Evolutionary conservation across 2,888 invertebrate genomes (phyloP).

Genomic region (Drosophila mettleri): DNA sequence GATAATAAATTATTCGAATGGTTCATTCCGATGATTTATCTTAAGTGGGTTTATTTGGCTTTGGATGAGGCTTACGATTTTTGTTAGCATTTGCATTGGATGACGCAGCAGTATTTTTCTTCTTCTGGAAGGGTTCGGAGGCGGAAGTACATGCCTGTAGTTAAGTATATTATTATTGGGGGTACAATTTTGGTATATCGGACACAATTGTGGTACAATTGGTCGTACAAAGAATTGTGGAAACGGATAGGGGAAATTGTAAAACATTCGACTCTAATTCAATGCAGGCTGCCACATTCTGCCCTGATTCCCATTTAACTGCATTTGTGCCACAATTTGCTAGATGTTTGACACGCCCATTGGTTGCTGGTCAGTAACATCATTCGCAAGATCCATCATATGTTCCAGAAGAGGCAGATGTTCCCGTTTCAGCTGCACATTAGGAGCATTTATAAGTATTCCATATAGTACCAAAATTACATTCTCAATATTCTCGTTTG

Average conservation of each 20-base stretch:
- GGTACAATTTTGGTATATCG: neutral
- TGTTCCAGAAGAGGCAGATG: slow-evolving; percentile 35
- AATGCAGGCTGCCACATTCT: neutral
- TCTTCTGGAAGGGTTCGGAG: neutral
- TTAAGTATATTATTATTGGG: neutral
- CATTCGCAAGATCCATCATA: slow-evolving; percentile 30
- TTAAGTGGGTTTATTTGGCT: neutral
- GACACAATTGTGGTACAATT: neutral
- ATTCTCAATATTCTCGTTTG: slow-evolving; percentile 28
- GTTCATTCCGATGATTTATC: neutral
- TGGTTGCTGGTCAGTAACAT: slow-evolving; percentile 13
- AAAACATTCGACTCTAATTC: neutral
- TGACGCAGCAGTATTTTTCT: neutral
- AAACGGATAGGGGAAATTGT: neutral
- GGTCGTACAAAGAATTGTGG: neutral
- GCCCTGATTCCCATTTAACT: slow-evolving; percentile 3
- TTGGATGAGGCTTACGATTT: neutral
- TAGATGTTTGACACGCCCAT: neutral
- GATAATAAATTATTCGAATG: too few species aligned
- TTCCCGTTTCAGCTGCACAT: slow-evolving; percentile 13
- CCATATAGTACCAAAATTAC: slow-evolving; percentile 19
- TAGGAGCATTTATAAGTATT: neutral
- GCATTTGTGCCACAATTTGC: slow-evolving; percentile 1
- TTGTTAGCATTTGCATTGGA: neutral
- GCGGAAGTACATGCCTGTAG: neutral